Evolutionary conservation across 1,140 invertebrate species (phyloP), one percentile per base, ranked within the genome.

Genomic region (Bursaphelenchus mucronatus): DNA sequence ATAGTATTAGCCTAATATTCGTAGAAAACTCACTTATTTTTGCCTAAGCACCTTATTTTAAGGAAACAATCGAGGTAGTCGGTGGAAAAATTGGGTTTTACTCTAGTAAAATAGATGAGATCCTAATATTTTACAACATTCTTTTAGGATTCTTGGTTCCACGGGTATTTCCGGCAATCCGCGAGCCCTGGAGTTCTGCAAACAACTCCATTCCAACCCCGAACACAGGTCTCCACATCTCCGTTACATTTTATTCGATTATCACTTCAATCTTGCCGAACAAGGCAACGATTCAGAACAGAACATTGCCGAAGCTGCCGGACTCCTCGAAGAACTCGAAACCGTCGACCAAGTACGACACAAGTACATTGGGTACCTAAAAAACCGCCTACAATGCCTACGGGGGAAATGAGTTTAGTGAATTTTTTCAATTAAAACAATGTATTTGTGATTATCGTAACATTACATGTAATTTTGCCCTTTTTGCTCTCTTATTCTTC

Each of bases 271-370:
- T 47, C 50, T 66, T 19, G 65, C 78, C 39, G 63, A 70, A 21
- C 67, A 76, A 10, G 41, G 49, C 13, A 47, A 55, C 11, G 40
- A 62, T 9, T 46, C 57, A 1, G 64, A 66, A 44, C 49, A 73
- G 43, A 71, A 61, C 55, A 52, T 41, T 10, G 51, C 57, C n/a
- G 41, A 55, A 7, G 74, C 75, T 15, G 53, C 72, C 8, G 19
- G 68, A 73, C 52, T 79, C 19, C 52, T 79, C 15, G 47, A 53
- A 8, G 63, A 70, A 15, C 63, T 76, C 10, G 63, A 65, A 49
- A 13, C 30, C 8, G 41, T 76, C 8, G 75, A 76, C 41, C 73
- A 73, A 4, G 63, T 76, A 17, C 66, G 75, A 84, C 84, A 78
- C 78, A 84, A 66, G 84, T 85, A 71, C 73, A 30, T 30, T 30